phyloP scores from a whole-genome alignment of 2,113 vertebrate species.

The Vimba vimba region DNA sequence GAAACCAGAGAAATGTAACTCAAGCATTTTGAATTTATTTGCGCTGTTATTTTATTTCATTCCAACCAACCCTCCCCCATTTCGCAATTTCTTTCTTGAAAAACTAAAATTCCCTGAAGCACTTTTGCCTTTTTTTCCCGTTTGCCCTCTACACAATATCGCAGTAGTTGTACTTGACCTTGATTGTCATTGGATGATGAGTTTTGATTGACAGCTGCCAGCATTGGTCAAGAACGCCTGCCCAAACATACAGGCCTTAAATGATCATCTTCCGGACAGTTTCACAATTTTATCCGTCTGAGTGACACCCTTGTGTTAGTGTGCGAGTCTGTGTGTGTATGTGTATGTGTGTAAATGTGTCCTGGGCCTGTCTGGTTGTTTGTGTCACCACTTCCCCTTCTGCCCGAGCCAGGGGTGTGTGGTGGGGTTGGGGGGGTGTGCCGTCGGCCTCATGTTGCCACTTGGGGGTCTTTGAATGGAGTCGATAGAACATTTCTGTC shows the following conservation, averaged over 20 bases:
- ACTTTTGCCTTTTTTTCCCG: slow-evolving; percentile 41
- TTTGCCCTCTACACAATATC: slow-evolving; percentile 24
- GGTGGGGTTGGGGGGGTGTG: neutral
- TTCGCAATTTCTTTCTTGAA: neutral
- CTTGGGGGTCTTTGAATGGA: slow-evolving; percentile 46
- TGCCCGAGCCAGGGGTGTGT: neutral
- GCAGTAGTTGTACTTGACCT: slow-evolving; percentile 67
- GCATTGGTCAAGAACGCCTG: slow-evolving; percentile 60
- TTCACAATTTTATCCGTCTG: slow-evolving; percentile 61
- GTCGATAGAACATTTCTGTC: slow-evolving; percentile 42
- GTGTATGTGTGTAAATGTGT: slow-evolving; percentile 36
- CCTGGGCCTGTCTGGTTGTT: slow-evolving; percentile 28
- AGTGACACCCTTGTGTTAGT: slow-evolving; percentile 28
- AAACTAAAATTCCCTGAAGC: slow-evolving; percentile 63
- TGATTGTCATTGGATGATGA: slow-evolving; percentile 73
- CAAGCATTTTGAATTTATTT: neutral
- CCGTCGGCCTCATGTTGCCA: slow-evolving; percentile 38
- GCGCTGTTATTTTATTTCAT: neutral
- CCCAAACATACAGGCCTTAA: slow-evolving; percentile 59
- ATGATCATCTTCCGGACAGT: slow-evolving; percentile 57
- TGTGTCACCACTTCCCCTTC: slow-evolving; percentile 33
- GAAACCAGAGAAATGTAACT: neutral
- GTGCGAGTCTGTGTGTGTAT: neutral
- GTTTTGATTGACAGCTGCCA: slow-evolving; percentile 74
- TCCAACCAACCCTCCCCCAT: neutral